These are phyloP conservation scores for Balanococcus diminutus DNA, from an alignment of 2,888 invertebrate genomes.

Conservation along the genomic window DNA sequence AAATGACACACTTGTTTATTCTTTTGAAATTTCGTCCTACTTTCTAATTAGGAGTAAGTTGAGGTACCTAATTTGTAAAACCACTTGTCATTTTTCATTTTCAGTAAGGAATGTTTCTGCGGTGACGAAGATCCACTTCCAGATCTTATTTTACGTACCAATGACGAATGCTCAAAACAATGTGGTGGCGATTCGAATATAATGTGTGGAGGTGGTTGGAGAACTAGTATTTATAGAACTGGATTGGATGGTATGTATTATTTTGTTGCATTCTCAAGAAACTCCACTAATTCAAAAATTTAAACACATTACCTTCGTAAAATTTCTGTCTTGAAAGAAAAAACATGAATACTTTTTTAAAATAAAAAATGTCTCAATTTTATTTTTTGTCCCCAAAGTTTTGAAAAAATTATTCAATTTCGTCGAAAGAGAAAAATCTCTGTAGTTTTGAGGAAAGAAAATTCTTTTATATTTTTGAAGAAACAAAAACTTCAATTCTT, in stretches of 20 bases:
- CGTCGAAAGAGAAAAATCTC: no score
- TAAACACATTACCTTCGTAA: no score
- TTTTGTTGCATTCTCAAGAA: no score
- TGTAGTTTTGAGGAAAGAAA: no score
- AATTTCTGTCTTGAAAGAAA: no score
- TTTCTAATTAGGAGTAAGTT: not conserved
- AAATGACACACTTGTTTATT: not conserved
- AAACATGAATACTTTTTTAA: no score
- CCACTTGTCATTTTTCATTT: not conserved
- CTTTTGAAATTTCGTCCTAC: not conserved
- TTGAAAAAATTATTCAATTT: no score
- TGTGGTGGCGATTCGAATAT: constrained; percentile 58
- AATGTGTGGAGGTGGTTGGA: constrained; percentile 58
- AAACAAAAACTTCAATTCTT: no score
- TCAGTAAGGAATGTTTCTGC: constrained; percentile 58
- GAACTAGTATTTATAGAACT: constrained; percentile 58
- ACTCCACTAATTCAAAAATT: no score
- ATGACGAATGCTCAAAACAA: constrained; percentile 57
- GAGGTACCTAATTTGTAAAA: no score
- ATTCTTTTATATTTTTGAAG: no score
- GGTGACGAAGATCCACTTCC: constrained; percentile 55
- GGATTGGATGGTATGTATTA: constrained; percentile 55
- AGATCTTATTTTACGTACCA: constrained; percentile 43
- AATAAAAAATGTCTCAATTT: not conserved
- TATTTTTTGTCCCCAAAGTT: no score